Evolutionary conservation across 2,797 vertebrate species (phyloP).

Genomic region (Anisognathus igniventris): DNA sequence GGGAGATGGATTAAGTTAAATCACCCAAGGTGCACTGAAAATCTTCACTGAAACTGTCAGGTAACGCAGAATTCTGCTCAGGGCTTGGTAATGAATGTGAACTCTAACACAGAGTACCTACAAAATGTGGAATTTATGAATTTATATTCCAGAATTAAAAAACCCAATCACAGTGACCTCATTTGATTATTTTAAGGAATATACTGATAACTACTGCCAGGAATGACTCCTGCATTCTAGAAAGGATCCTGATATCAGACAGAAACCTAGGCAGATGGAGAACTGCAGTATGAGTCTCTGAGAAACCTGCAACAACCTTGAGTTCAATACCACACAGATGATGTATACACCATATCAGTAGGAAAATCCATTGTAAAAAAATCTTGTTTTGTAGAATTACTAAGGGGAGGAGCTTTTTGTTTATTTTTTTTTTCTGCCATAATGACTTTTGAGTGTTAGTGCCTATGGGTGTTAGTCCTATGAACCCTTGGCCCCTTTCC

Average conservation of each 20-base stretch:
- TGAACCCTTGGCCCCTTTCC: background rate
- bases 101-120: background rate
- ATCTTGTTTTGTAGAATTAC: background rate
- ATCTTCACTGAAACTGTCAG: background rate
- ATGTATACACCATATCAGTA: background rate
- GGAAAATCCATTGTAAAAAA: background rate
- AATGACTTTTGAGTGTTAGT: background rate
- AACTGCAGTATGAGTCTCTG: background rate
- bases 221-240: background rate
- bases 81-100: background rate
- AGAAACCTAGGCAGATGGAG: background rate
- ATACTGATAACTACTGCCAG: background rate
- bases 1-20: background rate
- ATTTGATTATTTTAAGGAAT: constrained; percentile 2
- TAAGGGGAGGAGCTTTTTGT: fast-evolving
- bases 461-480: background rate
- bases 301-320: background rate
- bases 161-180: background rate
- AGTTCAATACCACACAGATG: background rate
- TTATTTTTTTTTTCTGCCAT: background rate
- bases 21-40: background rate
- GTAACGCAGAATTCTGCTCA: background rate
- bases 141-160: background rate
- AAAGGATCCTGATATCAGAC: background rate
- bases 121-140: background rate